A percentile compares a stretch with the other conserved stretches of the same genome.
These are phyloP conservation scores for Lordiphosa andalusiaca DNA, from an alignment of 2,888 invertebrate genomes.

Conservation along the genomic window DNA sequence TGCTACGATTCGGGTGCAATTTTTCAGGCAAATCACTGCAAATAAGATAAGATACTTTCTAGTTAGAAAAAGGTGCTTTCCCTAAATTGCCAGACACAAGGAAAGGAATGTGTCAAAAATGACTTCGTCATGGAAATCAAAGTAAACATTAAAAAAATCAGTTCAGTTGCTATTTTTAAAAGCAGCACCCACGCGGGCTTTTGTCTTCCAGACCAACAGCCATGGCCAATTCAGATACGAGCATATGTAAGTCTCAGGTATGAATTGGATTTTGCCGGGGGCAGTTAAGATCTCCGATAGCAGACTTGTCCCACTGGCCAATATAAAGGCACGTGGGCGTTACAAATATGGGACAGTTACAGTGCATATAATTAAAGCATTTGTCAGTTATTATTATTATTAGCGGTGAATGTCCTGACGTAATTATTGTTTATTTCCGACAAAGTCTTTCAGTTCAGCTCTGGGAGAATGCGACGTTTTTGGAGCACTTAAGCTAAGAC, in stretches of 20 bases:
- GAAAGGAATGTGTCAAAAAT: slow-evolving; percentile 37
- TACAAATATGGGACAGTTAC: slow-evolving; percentile 50
- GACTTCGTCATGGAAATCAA: slow-evolving; percentile 57
- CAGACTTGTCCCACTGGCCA: slow-evolving; percentile 42
- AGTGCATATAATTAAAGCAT: slow-evolving; percentile 37
- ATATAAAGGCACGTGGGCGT: slow-evolving; percentile 51
- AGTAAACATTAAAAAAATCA: no score
- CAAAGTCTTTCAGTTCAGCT: no score
- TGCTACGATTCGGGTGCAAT: no score
- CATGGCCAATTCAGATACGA: slow-evolving; percentile 6
- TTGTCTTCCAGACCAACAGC: slow-evolving; percentile 1
- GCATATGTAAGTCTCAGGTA: slow-evolving; percentile 3
- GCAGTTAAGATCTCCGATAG: slow-evolving; percentile 23
- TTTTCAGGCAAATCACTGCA: no score
- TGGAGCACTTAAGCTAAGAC: no score
- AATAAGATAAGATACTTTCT: slow-evolving; percentile 5
- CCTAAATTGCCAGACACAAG: background rate
- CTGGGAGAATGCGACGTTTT: no score
- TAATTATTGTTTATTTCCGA: slow-evolving; percentile 22
- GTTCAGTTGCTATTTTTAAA: slow-evolving; percentile 25
- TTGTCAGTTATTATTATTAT: slow-evolving; percentile 23
- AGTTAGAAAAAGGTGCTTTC: slow-evolving; percentile 1
- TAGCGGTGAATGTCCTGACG: no score
- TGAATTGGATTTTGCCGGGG: no score
- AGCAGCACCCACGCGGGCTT: slow-evolving; percentile 1